Conservation (phyloP, 2,797 vertebrate species). For the Acanthornis magna region DNA sequence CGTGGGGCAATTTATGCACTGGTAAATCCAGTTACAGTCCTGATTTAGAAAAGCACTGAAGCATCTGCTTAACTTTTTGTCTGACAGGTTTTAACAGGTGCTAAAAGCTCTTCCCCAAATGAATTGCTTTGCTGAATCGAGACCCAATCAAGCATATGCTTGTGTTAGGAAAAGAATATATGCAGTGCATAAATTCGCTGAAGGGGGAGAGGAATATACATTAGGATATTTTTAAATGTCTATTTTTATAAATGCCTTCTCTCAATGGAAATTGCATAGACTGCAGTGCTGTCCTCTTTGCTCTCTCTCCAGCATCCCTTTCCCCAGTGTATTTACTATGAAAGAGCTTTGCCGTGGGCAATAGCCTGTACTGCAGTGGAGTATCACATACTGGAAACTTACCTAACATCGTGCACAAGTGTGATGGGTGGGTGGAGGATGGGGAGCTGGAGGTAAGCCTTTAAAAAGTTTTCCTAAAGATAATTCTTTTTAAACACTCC, state of each 20-base stretch:
- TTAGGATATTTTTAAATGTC: conserved; percentile 5
- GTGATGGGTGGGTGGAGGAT: not conserved
- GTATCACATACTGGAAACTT: conserved; percentile 9
- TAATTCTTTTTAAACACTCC: not conserved
- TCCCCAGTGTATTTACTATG: conserved; percentile 29
- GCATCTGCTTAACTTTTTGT: conserved; percentile 2
- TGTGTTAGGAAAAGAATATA: not conserved
- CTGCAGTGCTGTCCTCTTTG: not conserved
- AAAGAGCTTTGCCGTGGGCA: conserved; percentile 29
- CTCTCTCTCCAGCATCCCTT: not conserved
- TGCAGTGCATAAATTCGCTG: not conserved
- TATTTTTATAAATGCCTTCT: not conserved
- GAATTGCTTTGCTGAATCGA: not conserved
- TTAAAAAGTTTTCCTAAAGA: not conserved
- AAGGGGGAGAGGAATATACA: not conserved
- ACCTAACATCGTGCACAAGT: not conserved
- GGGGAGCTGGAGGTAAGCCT: not conserved
- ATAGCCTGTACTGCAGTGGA: conserved; percentile 19
- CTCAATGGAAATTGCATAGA: not conserved
- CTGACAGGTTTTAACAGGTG: conserved; percentile 18
- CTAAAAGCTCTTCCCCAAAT: not conserved
- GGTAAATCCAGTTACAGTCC: not conserved
- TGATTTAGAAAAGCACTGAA: not conserved
- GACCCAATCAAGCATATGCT: not conserved
- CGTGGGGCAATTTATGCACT: not conserved